Percentiles rank a stretch among this genome's conserved stretches.
These are phyloP conservation scores for Phocoena sinus DNA, from an alignment of 2,113 vertebrate genomes.

Conservation along the genomic window DNA sequence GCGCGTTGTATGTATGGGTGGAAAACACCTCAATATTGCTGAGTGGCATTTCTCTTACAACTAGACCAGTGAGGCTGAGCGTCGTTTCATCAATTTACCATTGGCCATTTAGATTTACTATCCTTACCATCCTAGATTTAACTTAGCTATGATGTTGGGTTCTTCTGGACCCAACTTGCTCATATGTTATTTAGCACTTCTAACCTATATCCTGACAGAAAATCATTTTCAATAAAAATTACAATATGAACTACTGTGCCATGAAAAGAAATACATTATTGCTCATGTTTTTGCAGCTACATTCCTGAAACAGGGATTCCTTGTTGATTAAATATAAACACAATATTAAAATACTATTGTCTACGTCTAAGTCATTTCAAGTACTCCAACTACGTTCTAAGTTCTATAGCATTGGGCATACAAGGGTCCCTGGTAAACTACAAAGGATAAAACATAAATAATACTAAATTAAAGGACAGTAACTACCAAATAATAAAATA, in stretches of 20 bases:
- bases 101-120: neutral
- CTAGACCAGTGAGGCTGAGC: neutral
- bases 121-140: neutral
- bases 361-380: neutral
- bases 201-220: neutral
- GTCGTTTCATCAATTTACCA: neutral
- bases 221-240: neutral
- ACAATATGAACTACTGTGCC: neutral
- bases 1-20: fast-evolving
- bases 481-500: neutral
- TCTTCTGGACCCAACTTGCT: neutral
- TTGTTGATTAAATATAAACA: neutral
- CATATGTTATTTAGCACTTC: neutral
- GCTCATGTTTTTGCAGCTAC: neutral
- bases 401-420: neutral
- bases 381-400: neutral
- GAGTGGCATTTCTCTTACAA: neutral
- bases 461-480: neutral
- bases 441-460: neutral
- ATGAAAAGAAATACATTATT: neutral
- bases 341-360: neutral
- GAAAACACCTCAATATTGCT: neutral
- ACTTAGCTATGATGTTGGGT: neutral
- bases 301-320: neutral
- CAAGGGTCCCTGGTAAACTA: neutral